A percentile compares a stretch with the other conserved stretches of the same genome.
These are phyloP conservation scores for Anadara kagoshimensis DNA, from an alignment of 1,140 invertebrate species.

Conservation along the genomic window DNA sequence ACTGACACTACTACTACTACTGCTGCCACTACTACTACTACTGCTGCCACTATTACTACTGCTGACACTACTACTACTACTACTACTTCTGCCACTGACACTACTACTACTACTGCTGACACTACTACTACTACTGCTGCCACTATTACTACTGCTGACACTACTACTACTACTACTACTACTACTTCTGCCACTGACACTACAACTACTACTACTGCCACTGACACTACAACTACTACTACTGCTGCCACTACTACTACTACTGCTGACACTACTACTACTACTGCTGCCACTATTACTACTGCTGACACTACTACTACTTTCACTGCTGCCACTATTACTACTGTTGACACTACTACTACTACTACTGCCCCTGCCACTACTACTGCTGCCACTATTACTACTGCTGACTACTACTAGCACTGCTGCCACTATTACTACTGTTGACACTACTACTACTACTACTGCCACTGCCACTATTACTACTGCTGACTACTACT, in stretches of 20 bases:
- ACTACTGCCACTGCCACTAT: conserved; percentile 7
- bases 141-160: too few species aligned
- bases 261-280: too few species aligned
- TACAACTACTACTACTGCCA: background rate
- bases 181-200: background rate
- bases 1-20: conserved; percentile 10
- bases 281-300: too few species aligned
- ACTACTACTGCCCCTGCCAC: conserved; percentile 11
- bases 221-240: too few species aligned
- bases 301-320: too few species aligned
- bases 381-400: conserved; percentile 12
- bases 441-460: conserved; percentile 3
- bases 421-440: conserved; percentile 2
- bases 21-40: conserved; percentile 5
- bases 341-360: too few species aligned
- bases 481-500: background rate
- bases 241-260: too few species aligned
- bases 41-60: conserved; percentile 3
- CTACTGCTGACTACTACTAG: background rate
- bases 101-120: background rate
- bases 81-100: conserved; percentile 16
- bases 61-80: conserved; percentile 2
- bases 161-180: too few species aligned
- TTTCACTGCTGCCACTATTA: too few species aligned
- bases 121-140: background rate